Conservation (phyloP, 2,113 vertebrate species). For the Egretta garzetta region DNA sequence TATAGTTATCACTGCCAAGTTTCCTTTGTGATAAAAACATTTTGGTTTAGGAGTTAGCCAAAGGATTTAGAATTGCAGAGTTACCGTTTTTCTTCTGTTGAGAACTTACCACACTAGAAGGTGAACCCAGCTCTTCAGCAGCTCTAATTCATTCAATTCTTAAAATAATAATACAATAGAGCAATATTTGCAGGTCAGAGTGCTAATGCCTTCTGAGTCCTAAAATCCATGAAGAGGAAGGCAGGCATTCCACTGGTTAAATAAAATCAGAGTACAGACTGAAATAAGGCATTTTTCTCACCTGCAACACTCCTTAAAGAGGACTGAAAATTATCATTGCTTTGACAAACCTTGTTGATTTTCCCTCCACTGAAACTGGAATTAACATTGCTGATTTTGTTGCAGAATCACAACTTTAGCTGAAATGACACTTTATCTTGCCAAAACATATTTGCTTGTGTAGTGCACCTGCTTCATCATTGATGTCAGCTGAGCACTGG, state of each 20-base stretch:
- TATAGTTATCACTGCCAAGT: neutral
- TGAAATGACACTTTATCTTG: slow-evolving; percentile 29
- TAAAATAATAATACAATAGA: neutral
- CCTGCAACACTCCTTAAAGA: slow-evolving; percentile 8
- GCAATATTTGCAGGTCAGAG: neutral
- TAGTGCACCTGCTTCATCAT: neutral
- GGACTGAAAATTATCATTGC: slow-evolving; percentile 7
- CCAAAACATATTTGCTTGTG: slow-evolving; percentile 23
- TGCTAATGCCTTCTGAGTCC: neutral
- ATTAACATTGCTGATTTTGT: slow-evolving; percentile 42
- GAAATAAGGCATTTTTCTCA: neutral
- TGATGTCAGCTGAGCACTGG: neutral
- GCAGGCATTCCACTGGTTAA: neutral
- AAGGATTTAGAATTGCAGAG: neutral
- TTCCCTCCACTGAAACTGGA: neutral
- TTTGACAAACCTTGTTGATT: slow-evolving; percentile 49
- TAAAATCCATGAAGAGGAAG: neutral
- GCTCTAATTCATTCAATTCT: neutral
- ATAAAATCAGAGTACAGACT: neutral
- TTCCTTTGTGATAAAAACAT: neutral
- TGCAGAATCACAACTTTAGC: slow-evolving; percentile 41
- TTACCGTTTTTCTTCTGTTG: neutral
- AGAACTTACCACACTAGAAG: neutral
- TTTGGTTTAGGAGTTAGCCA: neutral
- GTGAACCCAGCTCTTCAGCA: neutral